phyloP scores from a whole-genome alignment of 2,888 invertebrate species.

The Sesia apiformis region DNA sequence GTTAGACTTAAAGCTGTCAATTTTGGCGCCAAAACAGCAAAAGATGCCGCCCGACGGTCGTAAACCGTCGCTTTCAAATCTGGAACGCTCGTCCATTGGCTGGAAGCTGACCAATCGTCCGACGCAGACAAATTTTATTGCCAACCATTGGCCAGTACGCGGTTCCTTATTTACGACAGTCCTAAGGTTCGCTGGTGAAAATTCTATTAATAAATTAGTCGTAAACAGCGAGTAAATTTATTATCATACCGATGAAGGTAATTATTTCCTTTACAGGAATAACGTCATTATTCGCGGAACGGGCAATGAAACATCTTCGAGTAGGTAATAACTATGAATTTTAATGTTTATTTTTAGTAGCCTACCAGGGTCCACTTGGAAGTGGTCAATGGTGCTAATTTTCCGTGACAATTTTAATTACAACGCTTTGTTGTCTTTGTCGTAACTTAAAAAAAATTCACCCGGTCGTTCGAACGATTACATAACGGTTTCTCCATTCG shows the following conservation, averaged over 20 bases:
- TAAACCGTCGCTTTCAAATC: constrained; percentile 71
- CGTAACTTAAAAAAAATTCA: no score
- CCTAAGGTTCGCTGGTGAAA: constrained; percentile 68
- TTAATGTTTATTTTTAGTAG: constrained; percentile 15
- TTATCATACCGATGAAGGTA: constrained; percentile 56
- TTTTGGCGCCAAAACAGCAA: constrained; percentile 71
- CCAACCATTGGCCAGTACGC: constrained; percentile 53
- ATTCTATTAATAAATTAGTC: constrained; percentile 73
- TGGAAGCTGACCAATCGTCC: constrained; percentile 51
- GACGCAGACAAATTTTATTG: constrained; percentile 58
- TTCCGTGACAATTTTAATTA: no score
- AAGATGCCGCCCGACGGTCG: constrained; percentile 61
- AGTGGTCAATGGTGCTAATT: no score
- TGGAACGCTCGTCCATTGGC: constrained; percentile 56
- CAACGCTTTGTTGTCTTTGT: no score
- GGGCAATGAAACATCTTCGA: neutral
- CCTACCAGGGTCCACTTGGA: neutral
- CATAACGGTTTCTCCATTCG: no score
- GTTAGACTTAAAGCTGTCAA: constrained; percentile 44
- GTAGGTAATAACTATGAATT: constrained; percentile 12
- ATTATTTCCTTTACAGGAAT: constrained; percentile 70
- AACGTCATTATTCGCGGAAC: constrained; percentile 36
- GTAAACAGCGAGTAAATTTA: constrained; percentile 63
- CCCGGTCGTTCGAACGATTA: no score
- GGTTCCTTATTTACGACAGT: constrained; percentile 67